Base-by-base conservation (phyloP, 2,113 vertebrate species). In the Oryzias woworae region DNA sequence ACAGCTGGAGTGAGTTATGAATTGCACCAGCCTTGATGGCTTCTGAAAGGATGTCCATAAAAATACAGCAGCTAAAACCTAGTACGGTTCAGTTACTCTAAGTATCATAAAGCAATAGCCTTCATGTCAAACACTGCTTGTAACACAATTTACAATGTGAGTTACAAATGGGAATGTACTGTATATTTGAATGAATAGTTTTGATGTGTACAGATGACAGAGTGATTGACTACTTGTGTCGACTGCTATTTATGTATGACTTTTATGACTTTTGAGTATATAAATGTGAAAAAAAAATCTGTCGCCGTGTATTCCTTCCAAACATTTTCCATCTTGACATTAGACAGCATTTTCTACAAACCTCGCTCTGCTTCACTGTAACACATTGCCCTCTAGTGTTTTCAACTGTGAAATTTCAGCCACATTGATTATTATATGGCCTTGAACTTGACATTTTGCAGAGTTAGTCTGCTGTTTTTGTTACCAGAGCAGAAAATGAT, bases 381-480 rank as follows among this genome's bases (percentile, higher is more conserved):
- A 14, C 3, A 61, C 56, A 47, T 23, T n/a, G 66, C 62, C 79
- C 75, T 74, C 79, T 83, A 70, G 75, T 78, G 85, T 57, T 67
- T 26, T 20, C 4, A 46, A 14, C n/a, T 0, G n/a, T 10, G n/a
- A 43, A n/a, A 3, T 47, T 20, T 48, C 2, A 26, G 7, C 3
- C 22, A 6, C 16, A 5, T 36, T 22, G 1, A 4, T 2, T 18
- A 7, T 18, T 18, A 20, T 8, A 36, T 18, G 47, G 15, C 14
- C 17, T 47, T 47, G 45, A 47, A 47, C n/a, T 48, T 48, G 47
- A 48, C 7, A 48, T 48, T 20, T 20, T 48, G n/a, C n/a, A 20
- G 17, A 36, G 36, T 36, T 36, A 12, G 1, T 36, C 8, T 36
- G 36, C 36, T 36, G 12, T 36, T 36, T 12, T 36, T 36, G 36